Conservation (phyloP, 2,113 vertebrate species). For the Eurystomus gularis region DNA sequence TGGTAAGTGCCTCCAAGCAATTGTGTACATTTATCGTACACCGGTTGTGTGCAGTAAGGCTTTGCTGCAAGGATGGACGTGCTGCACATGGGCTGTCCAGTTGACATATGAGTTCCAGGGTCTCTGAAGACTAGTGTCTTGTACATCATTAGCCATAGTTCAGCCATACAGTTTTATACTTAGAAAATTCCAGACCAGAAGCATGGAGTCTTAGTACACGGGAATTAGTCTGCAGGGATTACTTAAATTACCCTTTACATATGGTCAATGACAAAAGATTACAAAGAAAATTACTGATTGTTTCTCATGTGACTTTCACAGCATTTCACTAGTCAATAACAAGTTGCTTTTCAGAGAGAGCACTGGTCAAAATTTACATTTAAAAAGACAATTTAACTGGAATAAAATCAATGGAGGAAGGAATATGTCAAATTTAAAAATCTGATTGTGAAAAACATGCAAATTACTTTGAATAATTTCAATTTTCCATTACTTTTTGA, state of each 20-base stretch:
- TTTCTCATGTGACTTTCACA: background rate
- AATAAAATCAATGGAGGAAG: background rate
- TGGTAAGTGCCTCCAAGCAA: background rate
- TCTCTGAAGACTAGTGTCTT: background rate
- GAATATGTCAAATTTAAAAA: background rate
- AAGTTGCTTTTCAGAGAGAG: background rate
- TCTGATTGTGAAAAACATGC: rapidly evolving
- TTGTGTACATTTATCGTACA: background rate
- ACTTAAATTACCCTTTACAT: background rate
- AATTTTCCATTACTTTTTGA: background rate
- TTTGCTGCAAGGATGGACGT: background rate
- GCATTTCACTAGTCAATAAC: background rate
- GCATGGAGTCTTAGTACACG: background rate
- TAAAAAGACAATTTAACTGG: background rate
- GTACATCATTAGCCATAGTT: background rate
- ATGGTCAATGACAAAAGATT: background rate
- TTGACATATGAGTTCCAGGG: background rate
- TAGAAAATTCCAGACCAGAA: background rate
- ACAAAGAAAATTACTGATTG: background rate
- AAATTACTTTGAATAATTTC: background rate
- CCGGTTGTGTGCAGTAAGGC: background rate
- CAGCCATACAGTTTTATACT: background rate
- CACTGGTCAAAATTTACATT: background rate
- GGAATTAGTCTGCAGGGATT: background rate
- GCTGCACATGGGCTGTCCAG: background rate